Evolutionary conservation across 2,888 invertebrate species (phyloP), one percentile per base, ranked within the genome.

Genomic region (Drosophila falleni): DNA sequence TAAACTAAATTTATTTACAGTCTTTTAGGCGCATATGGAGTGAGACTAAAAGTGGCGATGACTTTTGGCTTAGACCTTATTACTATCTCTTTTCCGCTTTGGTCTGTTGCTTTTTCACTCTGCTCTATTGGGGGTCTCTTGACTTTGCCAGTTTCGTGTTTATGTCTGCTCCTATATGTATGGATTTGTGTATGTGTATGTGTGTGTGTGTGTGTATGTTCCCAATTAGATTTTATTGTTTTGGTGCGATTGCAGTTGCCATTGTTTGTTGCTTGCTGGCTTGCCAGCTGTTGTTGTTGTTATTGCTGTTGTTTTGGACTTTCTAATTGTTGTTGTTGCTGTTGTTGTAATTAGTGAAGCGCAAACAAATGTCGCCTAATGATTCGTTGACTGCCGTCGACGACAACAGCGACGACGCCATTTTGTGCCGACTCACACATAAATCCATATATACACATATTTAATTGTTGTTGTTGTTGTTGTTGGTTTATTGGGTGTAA

Each of bases 221-320:
- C 85, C 72, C 90, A 90, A 90, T 90, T 90, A 90, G 90, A 85
- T 90, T 90, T 90, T 88, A 90, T 90, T 90, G 90, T 90, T 90
- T 88, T 68, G 71, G 81, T 82, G 76, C 78, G 75, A 88, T 86
- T 82, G 78, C 78, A 73, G 73, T 67, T 82, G 56, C 60, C 70
- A 81, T 76, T 87, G 77, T 87, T 71, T 68, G 78, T 71, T 63
- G 78, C 64, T 49, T 55, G 51, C 53, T 51, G 41, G 64, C 23
- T 55, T 26, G 63, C 55, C 62, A 58, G 53, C 47, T 71, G 74
- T 37, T 76, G 55, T 39, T 76, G 55, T 39, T 67, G 51, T 50
- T 67, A 59, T 37, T 46, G 37, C 31, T 70, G 69, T 63, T 71
- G 69, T 74, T 76, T 71, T 76, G 67, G 59, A 65, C 58, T 69